Percentiles rank a stretch among this genome's conserved stretches.
These are phyloP conservation scores for Cancer borealis DNA, from an alignment of 2,888 invertebrate species.

Conservation along the genomic window DNA sequence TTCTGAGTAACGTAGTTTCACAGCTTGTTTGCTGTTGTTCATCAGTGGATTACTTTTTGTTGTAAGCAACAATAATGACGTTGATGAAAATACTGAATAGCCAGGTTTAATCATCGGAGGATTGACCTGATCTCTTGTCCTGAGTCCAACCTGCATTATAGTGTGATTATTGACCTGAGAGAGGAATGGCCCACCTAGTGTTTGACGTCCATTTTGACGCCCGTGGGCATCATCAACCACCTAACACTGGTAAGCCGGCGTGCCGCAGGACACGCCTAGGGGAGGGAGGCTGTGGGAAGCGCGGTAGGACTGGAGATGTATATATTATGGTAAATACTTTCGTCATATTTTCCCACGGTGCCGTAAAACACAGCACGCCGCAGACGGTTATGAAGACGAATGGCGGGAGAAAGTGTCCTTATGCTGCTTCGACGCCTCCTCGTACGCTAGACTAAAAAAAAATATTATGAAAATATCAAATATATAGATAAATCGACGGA, in stretches of 20 bases:
- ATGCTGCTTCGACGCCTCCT: neutral
- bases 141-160: neutral
- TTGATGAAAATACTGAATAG: neutral
- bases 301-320: neutral
- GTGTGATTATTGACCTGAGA: neutral
- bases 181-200: neutral
- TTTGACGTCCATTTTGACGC: neutral
- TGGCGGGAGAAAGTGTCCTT: neutral
- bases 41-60: neutral
- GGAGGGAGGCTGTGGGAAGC: neutral
- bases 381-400: neutral
- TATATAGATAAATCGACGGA: neutral
- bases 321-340: neutral
- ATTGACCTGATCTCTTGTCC: neutral
- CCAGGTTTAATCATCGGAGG: neutral
- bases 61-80: neutral
- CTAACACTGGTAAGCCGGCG: neutral
- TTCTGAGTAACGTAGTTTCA: too few relatives aligned
- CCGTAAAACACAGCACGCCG: neutral
- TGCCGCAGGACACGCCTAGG: neutral
- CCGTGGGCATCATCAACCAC: neutral
- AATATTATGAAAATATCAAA: neutral
- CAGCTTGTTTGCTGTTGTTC: too few relatives aligned
- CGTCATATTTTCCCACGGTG: constrained; percentile 6
- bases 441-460: neutral